Conservation (phyloP, 2,797 vertebrate genomes). For the Podargus strigoides region DNA sequence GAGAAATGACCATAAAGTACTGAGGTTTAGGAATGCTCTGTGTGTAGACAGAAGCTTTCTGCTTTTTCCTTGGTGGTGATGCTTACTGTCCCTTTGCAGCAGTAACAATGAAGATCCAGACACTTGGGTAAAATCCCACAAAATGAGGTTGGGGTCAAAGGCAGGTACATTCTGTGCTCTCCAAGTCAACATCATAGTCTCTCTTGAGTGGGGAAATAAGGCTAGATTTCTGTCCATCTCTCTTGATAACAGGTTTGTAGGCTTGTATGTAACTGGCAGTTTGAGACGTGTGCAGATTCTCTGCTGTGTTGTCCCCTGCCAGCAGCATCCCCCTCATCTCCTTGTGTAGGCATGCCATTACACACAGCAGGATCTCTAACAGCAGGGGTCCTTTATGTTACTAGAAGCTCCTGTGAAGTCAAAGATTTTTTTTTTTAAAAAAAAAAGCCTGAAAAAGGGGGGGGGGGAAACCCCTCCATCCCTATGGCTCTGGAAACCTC, state of each 20-base stretch:
- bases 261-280: background rate
- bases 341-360: background rate
- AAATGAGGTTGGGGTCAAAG: background rate
- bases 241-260: background rate
- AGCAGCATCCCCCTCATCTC: background rate
- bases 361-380: background rate
- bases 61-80: background rate
- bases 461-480: too few relatives aligned
- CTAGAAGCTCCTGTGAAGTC: background rate
- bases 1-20: background rate
- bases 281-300: rapidly evolving
- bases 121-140: background rate
- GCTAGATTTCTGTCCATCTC: background rate
- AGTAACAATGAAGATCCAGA: background rate
- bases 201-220: background rate
- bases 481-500: background rate
- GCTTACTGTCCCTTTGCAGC: background rate
- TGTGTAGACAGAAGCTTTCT: background rate
- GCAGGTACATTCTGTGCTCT: rapidly evolving
- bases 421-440: background rate
- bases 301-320: background rate
- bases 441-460: background rate
- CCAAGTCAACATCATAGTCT: rapidly evolving
- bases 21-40: background rate
- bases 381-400: constrained; percentile 1